Base-by-base conservation (phyloP, 2,888 invertebrate genomes). In the Aphidius colemani region DNA sequence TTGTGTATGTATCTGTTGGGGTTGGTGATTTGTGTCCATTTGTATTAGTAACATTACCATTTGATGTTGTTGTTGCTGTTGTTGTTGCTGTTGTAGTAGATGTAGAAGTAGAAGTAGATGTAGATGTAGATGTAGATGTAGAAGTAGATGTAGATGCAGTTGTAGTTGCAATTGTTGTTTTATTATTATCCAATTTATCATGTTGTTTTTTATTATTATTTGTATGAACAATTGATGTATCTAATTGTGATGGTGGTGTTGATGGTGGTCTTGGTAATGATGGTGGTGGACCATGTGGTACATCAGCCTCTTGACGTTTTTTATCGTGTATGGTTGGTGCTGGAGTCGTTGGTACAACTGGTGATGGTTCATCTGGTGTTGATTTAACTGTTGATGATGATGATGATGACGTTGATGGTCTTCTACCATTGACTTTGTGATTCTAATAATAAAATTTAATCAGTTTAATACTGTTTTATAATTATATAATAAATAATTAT, bases 381-480 rank as follows among this genome's bases (percentile, higher is more conserved):
- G 82, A 79, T 53, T 80, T 81, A 3, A 79, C 74, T 45, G 77
- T 81, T 56, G 82, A 80, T 46, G 82, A 81, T 45, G 77, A 80
- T 46, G 82, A 81, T 30, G 30, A 30, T 30, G 30, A 30, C 5
- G 30, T 5, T 1, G 83, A 82, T 70, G 74, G 86, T 79, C 76
- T 83, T 77, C 77, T 79, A 41, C 88, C 88, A 75, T 87, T 88
- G 50, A 86, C 75, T 73, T 86, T 85, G 85, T 87, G 80, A 66
- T 72, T 76, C 81, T 82, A 68, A 13, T 48, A 7, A 44, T 77
- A 75, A 51, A 8, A 41, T 9, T 7, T 8, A 50, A 53, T 30
- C 18, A 44, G 5, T 40, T 50, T 9, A 59, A 63, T 46, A 46
- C 44, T 57, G 7, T 49, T 41, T 11, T 13, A 63, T 55, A 66